Evolutionary conservation across 2,888 invertebrate genomes (phyloP), one percentile per base, ranked within the genome.

Genomic region (Hecatera dysodea): DNA sequence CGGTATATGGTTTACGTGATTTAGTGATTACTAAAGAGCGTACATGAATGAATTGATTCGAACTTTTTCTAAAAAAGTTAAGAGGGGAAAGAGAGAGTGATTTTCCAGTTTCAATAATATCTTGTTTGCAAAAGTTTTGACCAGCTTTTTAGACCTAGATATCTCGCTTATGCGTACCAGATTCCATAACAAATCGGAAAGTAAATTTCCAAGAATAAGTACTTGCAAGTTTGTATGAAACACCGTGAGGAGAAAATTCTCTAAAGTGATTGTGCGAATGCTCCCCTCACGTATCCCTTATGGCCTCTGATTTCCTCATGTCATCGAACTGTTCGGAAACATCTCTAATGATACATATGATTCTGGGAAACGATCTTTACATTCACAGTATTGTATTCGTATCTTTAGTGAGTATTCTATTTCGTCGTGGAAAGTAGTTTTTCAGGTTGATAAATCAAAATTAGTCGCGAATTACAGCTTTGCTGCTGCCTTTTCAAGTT

Each of bases 291-390:
- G 42, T 33, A 65, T 36, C 9, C 22, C 22, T 72, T 33, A 64
- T 55, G 64, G 46, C 55, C 64, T 44, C 33, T 36, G 39, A 65
- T 74, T 74, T 48, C 33, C 27, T 56, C 48, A n/a, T 65, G 42
- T 48, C 42, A 64, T 64, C 15, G 33, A 48, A 15, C 74, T 66
- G 22, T 42, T 19, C 12, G n/a, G n/a, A 33, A 24, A 48, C 29
- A 27, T 48, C 33, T 9, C 27, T 56, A 56, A 65, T 74, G 29
- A 64, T n/a, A 46, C 53, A 19, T 55, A 46, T 55, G 39, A 7
- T 24, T 11, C 5, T 24, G 17, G 12, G 24, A 67, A 29, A 42
- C 17, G 19, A 22, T 33, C 1, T 33, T 8, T 3, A 11, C n/a
- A 22, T 48, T 0, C 6, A 48, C 22, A 48, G 48, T 24, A 48